Base-by-base conservation (phyloP, 2,113 vertebrate genomes). In the Paratilapia polleni region DNA sequence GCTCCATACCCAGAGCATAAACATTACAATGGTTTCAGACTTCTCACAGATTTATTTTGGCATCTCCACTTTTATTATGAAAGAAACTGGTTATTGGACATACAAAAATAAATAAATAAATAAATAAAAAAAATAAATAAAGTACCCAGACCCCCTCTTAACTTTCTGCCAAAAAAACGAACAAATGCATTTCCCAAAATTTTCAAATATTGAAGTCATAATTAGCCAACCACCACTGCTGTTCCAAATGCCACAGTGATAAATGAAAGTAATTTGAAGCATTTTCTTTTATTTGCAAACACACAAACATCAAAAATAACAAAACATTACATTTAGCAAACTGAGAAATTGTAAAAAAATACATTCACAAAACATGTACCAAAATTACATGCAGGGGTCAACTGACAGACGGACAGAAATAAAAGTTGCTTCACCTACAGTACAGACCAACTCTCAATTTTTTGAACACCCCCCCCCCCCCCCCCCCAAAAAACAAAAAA, bases 201-300 rank as follows among this genome's bases (percentile, higher is more conserved):
- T n/a, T 8, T 14, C 24, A 59, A 24, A 24, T 19, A 47, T 28
- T 47, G 1, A 58, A 80, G 11, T 68, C 22, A 73, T 6, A 20
- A 70, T 70, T 38, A 41, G 22, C 58, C 64, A 62, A 15, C 17
- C 10, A 8, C 6, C 12, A 11, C 11, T 26, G 3, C 26, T 26
- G 10, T 28, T 22, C 26, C n/a, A 7, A 17, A 57, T 62, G 36
- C 13, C 41, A 36, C 62, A 78, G 22, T 52, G 28, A 88, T 8
- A 52, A 73, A 17, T 52, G 15, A 62, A 84, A 77, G 24, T 1
- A 76, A 36, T 13, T 60, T 75, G 17, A 80, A 81, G 28, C 60
- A 52, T 92, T 77, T 81, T 89, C 28, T 79, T 94, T 94, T 95
- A 94, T 93, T 94, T 94, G 88, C 91, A 93, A 94, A 92, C 86